Percentiles rank a stretch among this genome's conserved stretches.
Conservation (phyloP, 2,113 vertebrate species). For the Gadus chalcogrammus region DNA sequence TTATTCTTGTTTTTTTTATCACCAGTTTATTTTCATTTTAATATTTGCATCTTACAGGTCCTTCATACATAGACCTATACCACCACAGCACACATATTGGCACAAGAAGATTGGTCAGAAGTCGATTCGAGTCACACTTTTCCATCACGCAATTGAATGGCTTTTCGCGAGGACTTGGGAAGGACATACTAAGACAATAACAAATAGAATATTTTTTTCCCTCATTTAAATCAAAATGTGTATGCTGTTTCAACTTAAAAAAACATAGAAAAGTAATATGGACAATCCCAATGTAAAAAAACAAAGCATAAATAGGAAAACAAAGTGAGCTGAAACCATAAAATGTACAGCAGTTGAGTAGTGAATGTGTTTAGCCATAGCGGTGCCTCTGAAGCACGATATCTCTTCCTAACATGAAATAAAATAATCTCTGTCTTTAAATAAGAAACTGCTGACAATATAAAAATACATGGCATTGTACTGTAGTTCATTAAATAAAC, state of each 20-base stretch:
- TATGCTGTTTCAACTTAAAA: constrained; percentile 54
- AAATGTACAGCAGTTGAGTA: constrained; percentile 67
- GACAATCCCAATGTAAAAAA: constrained; percentile 55
- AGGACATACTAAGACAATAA: constrained; percentile 55
- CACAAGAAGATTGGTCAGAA: constrained; percentile 69
- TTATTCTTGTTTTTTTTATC: constrained; percentile 61
- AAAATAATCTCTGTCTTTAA: constrained; percentile 73
- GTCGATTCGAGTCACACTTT: constrained; percentile 59
- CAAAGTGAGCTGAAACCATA: constrained; percentile 46
- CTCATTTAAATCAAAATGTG: constrained; percentile 46
- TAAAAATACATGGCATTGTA: constrained; percentile 80
- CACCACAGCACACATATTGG: constrained; percentile 66
- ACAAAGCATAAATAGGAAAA: constrained; percentile 60
- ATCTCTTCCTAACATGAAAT: constrained; percentile 61
- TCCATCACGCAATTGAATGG: constrained; percentile 58
- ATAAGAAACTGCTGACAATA: constrained; percentile 77
- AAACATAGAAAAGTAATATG: constrained; percentile 43
- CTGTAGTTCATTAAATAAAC: constrained; percentile 79
- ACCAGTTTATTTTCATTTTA: constrained; percentile 54
- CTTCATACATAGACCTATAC: constrained; percentile 51
- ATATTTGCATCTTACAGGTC: constrained; percentile 59
- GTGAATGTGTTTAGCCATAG: constrained; percentile 51
- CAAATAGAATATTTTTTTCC: constrained; percentile 35
- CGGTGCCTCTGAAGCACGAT: constrained; percentile 56
- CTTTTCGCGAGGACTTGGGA: constrained; percentile 57